Evolutionary conservation across 2,888 invertebrate genomes (phyloP).

Genomic region (Agrotis segetum): DNA sequence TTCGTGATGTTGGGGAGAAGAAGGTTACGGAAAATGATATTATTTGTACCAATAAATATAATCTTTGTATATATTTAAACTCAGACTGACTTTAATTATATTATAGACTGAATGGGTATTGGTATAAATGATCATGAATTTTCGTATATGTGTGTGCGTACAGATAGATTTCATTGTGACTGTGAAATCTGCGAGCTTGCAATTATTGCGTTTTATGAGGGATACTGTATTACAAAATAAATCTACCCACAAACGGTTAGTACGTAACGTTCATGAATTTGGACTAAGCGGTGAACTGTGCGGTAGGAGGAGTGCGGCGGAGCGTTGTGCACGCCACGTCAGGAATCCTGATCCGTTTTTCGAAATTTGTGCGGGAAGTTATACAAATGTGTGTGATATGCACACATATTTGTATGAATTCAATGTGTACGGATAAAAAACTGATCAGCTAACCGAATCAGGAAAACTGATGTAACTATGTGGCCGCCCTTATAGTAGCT

Average conservation of each 20-base stretch:
- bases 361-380: no score
- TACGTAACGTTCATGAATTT: no score
- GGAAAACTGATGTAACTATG: no score
- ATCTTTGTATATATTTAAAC: constrained; percentile 51
- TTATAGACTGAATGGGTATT: constrained; percentile 47
- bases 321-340: no score
- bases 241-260: neutral
- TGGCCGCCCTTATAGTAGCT: no score
- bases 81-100: constrained; percentile 55
- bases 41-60: constrained; percentile 50
- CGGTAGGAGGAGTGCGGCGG: no score
- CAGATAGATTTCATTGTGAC: constrained; percentile 4
- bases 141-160: constrained; percentile 24
- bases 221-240: constrained; percentile 6
- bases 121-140: constrained; percentile 47
- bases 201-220: neutral
- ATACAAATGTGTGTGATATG: no score
- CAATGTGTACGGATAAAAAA: no score
- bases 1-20: neutral
- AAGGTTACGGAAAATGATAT: constrained; percentile 16
- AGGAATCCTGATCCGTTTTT: no score
- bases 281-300: no score
- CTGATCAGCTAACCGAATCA: no score
- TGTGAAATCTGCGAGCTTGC: neutral
- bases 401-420: no score